Conservation (phyloP, 2,888 invertebrate genomes). For the Aleiodes alternator region DNA sequence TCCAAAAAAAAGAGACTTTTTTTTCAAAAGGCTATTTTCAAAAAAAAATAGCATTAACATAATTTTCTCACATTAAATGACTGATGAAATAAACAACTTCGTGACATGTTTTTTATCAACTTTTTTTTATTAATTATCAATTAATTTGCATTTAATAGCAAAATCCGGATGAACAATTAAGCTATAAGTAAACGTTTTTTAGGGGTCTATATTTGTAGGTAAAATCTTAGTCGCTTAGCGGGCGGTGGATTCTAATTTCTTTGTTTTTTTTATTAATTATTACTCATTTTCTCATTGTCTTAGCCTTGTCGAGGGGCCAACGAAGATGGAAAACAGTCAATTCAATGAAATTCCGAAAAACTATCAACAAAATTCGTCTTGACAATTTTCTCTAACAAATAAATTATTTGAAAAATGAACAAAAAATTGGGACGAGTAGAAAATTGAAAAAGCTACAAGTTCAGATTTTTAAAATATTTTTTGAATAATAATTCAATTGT, state of each 20-base stretch:
- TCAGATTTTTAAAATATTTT: too few species aligned
- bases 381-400: too few species aligned
- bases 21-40: background rate
- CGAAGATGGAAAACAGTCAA: too few species aligned
- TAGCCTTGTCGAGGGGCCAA: too few species aligned
- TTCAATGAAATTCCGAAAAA: background rate
- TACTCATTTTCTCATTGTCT: background rate
- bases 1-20: too few species aligned
- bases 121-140: background rate
- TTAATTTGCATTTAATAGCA: background rate
- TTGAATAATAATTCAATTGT: too few species aligned
- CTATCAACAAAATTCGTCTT: background rate
- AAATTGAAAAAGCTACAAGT: too few species aligned
- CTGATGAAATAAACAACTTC: background rate
- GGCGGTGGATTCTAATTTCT: slow-evolving; percentile 25
- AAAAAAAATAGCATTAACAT: background rate
- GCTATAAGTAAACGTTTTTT: slow-evolving; percentile 35
- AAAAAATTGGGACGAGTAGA: too few species aligned
- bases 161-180: slow-evolving; percentile 9
- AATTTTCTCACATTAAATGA: slow-evolving; percentile 2
- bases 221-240: slow-evolving; percentile 43
- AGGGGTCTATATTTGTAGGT: slow-evolving; percentile 32
- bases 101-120: background rate
- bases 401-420: too few species aligned
- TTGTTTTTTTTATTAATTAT: background rate